Base-by-base conservation (phyloP, 2,888 invertebrate species). In the Patella ulyssiponensis region DNA sequence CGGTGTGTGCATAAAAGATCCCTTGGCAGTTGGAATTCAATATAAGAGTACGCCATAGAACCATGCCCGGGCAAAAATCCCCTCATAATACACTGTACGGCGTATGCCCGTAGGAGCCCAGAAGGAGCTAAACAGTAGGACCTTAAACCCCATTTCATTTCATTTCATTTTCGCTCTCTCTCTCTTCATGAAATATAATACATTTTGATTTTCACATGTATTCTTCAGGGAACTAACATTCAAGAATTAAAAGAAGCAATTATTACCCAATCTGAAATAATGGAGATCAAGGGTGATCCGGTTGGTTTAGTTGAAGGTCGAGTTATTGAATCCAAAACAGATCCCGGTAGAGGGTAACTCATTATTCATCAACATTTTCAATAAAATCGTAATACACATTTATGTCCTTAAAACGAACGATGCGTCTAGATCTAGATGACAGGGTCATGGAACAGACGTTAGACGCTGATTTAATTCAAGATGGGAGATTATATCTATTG, bases 251-350 rank as follows among this genome's bases (percentile, higher is more conserved):
- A 96, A 73, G 98, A 98, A 87, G 95, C 97, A 0, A 94, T 99
- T 75, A 93, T 94, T 27, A 87, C 92, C 0, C 92, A 92, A 82
- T 93, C 94, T 17, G 98, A 98, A 89, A 87, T 98, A 0, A 94
- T 98, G 94, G 95, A 96, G n/a, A 92, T 98, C 20, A 94, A 94
- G 86, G 96, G 96, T 0, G 97, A 98, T 92, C 95, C 95, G 0
- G 94, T 93, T 0, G 98, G 98, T 0, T 93, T 94, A 2, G 96
- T 96, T 0, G 98, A 99, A 92, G 99, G 96, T 0, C 94, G 96
- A 17, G 95, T 99, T 0, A 94, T 99, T 0, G 99, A 99, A 92
- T 95, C 98, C 0, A 94, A 94, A 82, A 93, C 94, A 0, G 94
- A 96, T 90, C 90, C 93, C 2, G 93, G 94, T 58, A 93, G 95